Percentiles rank a stretch among this genome's conserved stretches.
Evolutionary conservation across 2,797 vertebrate genomes (phyloP).

Genomic region (Bradypus variegatus): DNA sequence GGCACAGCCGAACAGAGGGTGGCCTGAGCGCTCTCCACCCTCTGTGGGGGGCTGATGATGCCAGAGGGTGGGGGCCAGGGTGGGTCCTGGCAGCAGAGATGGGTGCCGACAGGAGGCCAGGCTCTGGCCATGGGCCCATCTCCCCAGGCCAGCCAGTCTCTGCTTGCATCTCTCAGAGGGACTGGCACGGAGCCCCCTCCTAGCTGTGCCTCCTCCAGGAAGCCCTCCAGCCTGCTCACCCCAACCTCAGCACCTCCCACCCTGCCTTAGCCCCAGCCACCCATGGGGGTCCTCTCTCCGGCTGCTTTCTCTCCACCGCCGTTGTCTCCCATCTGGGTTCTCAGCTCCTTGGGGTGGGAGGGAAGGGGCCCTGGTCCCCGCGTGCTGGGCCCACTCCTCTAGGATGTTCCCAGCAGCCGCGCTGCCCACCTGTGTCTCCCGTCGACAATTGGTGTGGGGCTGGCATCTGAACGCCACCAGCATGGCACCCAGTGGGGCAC

Average conservation of each 20-base stretch:
- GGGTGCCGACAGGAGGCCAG: background rate
- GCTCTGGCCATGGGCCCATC: background rate
- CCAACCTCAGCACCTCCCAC: background rate
- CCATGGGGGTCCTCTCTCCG: background rate
- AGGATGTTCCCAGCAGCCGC: background rate
- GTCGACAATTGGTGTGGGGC: no score
- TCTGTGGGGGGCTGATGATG: no score
- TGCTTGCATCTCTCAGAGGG: background rate
- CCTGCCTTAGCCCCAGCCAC: background rate
- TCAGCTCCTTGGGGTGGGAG: rapidly evolving
- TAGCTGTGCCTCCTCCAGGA: background rate
- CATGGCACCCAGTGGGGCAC: no score
- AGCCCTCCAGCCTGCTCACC: background rate
- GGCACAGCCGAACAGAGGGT: background rate
- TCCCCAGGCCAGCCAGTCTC: rapidly evolving
- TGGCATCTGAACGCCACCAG: no score
- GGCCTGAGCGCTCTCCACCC: background rate
- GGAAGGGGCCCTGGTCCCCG: background rate
- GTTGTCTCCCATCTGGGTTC: no score
- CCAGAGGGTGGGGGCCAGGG: background rate
- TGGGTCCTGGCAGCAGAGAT: background rate
- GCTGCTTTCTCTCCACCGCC: background rate
- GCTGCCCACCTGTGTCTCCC: no score
- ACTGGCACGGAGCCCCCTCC: no score
- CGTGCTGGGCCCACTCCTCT: background rate